Base-by-base conservation (phyloP, 2,888 invertebrate species). In the Diaprepes abbreviatus region DNA sequence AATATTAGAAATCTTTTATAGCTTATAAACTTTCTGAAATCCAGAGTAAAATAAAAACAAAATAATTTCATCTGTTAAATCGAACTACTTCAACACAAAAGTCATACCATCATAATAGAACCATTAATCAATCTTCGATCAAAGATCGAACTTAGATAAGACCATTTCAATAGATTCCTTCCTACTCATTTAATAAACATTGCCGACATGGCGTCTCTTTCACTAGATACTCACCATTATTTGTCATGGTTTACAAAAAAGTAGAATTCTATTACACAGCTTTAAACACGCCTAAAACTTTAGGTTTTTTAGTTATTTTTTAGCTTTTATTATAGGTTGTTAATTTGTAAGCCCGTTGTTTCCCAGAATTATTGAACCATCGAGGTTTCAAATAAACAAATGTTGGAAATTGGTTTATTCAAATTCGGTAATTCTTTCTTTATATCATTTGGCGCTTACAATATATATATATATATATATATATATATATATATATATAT, bases 41-140 rank as follows among this genome's bases (percentile, higher is more conserved):
- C n/a, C n/a, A n/a, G n/a, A n/a, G n/a, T n/a, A n/a, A n/a, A n/a
- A n/a, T n/a, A n/a, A n/a, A n/a, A n/a, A n/a, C n/a, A n/a, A n/a
- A n/a, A n/a, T n/a, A n/a, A n/a, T n/a, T n/a, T n/a, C 21, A 17
- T 10, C n/a, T 21, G 21, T 43, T 43, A 43, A 43, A 10, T 19
- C 19, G n/a, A 43, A 43, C 9, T 6, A 17, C 21, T 21, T 19
- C 19, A 43, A 19, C n/a, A 21, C 10, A 50, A 66, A 66, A 66
- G 40, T 50, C 17, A 45, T 57, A 3, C n/a, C 28, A 66, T 66
- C 66, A 66, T 58, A 14, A 17, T 33, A 38, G 28, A 21, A 50
- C 50, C 66, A 66, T 66, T 66, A 60, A 43, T 66, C 66, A 66
- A 60, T 14, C n/a, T n/a, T n/a, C n/a, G n/a, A 60, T 60, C 66